Evolutionary conservation across 1,140 invertebrate genomes (phyloP), one percentile per base, ranked within the genome.

Genomic region (Drosophila bipectinata): DNA sequence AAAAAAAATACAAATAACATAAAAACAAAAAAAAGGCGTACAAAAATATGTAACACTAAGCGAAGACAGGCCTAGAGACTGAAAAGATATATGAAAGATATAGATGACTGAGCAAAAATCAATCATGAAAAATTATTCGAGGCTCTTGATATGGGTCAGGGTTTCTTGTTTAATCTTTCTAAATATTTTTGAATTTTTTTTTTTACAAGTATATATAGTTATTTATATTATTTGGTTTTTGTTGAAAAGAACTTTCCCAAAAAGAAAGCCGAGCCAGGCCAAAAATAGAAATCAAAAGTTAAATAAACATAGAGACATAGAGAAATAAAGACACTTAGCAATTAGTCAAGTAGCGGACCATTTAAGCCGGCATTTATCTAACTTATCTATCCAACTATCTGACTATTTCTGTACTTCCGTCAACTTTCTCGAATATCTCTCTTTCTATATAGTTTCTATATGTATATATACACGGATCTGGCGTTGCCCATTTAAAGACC

Each of bases 231-330:
- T 21, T 34, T 55, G 1, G 37, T n/a, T 56, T 37, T 56, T 41
- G 6, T 34, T 37, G 69, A 21, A 21, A 52, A 84, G 81, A 84
- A 87, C 81, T 84, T 80, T 85, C 77, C 51, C 52, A 37, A 57
- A 69, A 60, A 72, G 69, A 81, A 77, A 82, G 73, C 68, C 56
- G 45, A 37, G 34, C 30, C 14, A 21, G 4, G 14, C 12, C 37
- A 14, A 68, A 69, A 48, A 30, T 57, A 54, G 61, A 79, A 83
- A 84, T 67, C 58, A 79, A 84, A 67, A 79, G 61, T 68, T 4
- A 28, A 0, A 55, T 4, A 21, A 37, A 44, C n/a, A 32, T 10
- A 53, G 21, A 48, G 37, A 37, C 41, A 15, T 15, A 55, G 49
- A 58, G 48, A 55, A 39, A 55, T 39, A 77, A 41, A 53, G 57